Base-by-base conservation (phyloP, 2,113 vertebrate species). In the Mus pahari region DNA sequence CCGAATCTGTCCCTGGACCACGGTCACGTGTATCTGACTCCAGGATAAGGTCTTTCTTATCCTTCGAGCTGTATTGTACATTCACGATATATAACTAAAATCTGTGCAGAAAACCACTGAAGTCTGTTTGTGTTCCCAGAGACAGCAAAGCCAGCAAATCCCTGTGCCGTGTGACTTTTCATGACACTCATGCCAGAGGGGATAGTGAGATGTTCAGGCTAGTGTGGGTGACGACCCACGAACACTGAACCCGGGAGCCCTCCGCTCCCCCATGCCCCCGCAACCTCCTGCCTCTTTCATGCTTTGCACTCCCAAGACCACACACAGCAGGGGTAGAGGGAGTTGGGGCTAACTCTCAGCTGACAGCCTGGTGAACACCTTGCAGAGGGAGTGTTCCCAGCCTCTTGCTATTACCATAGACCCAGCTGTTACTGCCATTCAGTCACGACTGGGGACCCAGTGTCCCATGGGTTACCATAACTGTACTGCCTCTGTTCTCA, bases 361-460 rank as follows among this genome's bases (percentile, higher is more conserved):
- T 58, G 53, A 82, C 2, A 36, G 53, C 78, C 33, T n/a, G 8
- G 19, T 70, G 45, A 53, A 20, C 3, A 4, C 45, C 45, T 87
- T 53, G 33, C n/a, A 16, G 64, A n/a, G 45, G 45, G 9, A 22
- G 1, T n/a, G 11, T 53, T 53, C 7, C 6, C 31, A n/a, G 12
- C 45, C 64, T 48, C 20, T 50, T 87, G 64, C 45, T 83, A 12
- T 70, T n/a, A 53, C 20, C 31, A 26, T 9, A 53, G 42, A 53
- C 22, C 36, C 22, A 88, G 22, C 48, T 71, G 48, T 39, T 26
- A 39, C 66, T 88, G 48, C 36, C 24, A 71, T 7, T 55, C 66
- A 28, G 22, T 28, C 6, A 8, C 1, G 0, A 11, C 33, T 39
- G 13, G 24, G 14, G 48, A 7, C 4, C 16, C 7, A 3, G 22